Evolutionary conservation across 2,113 vertebrate genomes (phyloP), one percentile per base, ranked within the genome.

Genomic region (Falco punctatus): DNA sequence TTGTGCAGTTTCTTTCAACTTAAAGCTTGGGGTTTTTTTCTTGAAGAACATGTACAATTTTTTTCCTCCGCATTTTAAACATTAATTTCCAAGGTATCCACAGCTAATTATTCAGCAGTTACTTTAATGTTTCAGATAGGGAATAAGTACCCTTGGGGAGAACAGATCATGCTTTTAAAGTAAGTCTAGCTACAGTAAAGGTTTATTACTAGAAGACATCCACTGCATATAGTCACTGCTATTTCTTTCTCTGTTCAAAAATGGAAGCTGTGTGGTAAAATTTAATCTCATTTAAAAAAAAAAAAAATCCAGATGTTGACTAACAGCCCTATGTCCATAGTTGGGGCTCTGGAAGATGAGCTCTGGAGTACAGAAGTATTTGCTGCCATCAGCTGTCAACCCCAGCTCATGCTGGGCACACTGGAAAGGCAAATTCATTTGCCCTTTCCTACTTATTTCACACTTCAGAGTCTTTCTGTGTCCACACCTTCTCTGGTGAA

Each of bases 51-150:
- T 49, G 58, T 73, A 38, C 75, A 64, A 11, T 91, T 92, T 87
- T 91, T 97, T 97, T 83, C 74, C 62, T 86, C 90, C 22, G 48
- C 96, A 95, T 95, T 97, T 97, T 95, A 96, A 97, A 95, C 93
- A 96, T 97, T 97, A 97, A 98, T 97, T 98, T 98, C 95, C 92
- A 97, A 98, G 94, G 81, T 97, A 97, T 96, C 97, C 91, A 89
- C 32, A 30, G 87, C 96, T 98, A 98, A 98, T 98, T 98, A 97
- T 97, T 98, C 95, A 97, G 85, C 73, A 73, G 92, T 96, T 97
- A 95, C 91, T 97, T 97, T 94, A 97, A 96, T 95, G 96, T 96
- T 97, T 96, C 97, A 95, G 89, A 95, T 92, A 94, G 94, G 92
- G 91, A 98, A 96, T 96, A 96, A 70, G 95, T 95, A 97, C 97